phyloP scores from a whole-genome alignment of 2,888 invertebrate species.

The Papilio gigon region DNA sequence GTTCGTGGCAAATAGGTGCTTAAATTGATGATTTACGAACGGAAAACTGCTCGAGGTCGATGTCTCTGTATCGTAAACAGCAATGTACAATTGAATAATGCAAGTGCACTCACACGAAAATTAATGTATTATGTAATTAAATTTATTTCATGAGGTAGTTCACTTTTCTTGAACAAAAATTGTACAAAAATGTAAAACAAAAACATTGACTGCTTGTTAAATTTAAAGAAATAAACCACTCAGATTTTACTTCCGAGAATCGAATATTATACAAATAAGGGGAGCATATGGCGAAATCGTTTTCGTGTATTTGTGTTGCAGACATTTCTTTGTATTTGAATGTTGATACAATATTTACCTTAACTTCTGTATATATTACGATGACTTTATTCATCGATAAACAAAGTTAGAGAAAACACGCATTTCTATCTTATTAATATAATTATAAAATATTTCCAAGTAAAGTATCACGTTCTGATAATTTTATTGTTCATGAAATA shows the following conservation, averaged over 20 bases:
- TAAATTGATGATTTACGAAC: conserved; percentile 53
- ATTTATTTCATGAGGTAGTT: conserved; percentile 26
- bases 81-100: conserved; percentile 33
- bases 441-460: no score
- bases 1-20: conserved; percentile 47
- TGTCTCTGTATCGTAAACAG: conserved; percentile 43
- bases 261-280: conserved; percentile 8
- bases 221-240: conserved; percentile 20
- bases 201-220: conserved; percentile 9
- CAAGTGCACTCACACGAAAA: conserved; percentile 6
- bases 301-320: not conserved
- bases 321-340: not conserved
- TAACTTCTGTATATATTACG: not conserved
- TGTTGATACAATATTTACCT: not conserved
- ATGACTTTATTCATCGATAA: not conserved
- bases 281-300: not conserved
- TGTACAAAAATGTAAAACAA: conserved; percentile 15
- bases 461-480: no score
- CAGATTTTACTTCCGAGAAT: not conserved
- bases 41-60: conserved; percentile 50
- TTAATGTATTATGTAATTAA: conserved; percentile 23
- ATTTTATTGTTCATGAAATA: no score
- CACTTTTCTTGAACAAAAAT: conserved; percentile 6
- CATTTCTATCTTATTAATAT: no score
- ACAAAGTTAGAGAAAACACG: no score